Base-by-base conservation (phyloP, 2,888 invertebrate species). In the Torymus texanus region DNA sequence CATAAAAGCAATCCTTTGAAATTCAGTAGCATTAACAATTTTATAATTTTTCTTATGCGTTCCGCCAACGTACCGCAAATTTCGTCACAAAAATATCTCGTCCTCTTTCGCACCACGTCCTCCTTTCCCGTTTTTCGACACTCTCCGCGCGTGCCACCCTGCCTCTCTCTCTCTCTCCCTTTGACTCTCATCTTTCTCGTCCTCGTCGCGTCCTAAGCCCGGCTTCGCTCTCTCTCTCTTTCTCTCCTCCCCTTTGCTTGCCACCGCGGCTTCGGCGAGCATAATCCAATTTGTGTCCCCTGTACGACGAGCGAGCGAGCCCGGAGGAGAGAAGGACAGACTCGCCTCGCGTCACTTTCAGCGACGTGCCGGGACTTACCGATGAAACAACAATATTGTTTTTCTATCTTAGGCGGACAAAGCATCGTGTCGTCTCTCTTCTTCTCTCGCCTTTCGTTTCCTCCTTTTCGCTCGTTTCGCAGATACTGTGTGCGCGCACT, bases 201-300 rank as follows among this genome's bases (percentile, higher is more conserved):
- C 67, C 62, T 56, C 63, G 55, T 53, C 68, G 41, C 8, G 61
- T 68, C 58, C 63, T 74, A 80, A 77, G 77, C 77, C 74, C 72
- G 78, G 80, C 77, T 81, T 80, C 80, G 41, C 79, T 72, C 55
- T 41, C 80, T 81, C 79, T 74, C 55, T 41, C 80, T 81, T 81
- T 80, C 76, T 82, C 79, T 82, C 76, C 55, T 51, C 80, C 50
- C 73, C 79, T 63, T 70, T 11, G 18, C 55, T 67, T 65, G 63
- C 80, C 78, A 80, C 79, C 77, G 83, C 77, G 83, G 82, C 83
- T 82, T 82, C 79, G 79, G 79, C 68, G 78, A 84, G 83, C 85
- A 87, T 89, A 89, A 89, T 89, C 88, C 89, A 89, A 89, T 89
- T 89, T 89, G 88, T 85, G 86, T 85, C 85, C 85, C 87, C 86